A percentile compares a stretch with the other conserved stretches of the same genome.
phyloP scores from a whole-genome alignment of 2,888 invertebrate species.

The Allacma fusca region DNA sequence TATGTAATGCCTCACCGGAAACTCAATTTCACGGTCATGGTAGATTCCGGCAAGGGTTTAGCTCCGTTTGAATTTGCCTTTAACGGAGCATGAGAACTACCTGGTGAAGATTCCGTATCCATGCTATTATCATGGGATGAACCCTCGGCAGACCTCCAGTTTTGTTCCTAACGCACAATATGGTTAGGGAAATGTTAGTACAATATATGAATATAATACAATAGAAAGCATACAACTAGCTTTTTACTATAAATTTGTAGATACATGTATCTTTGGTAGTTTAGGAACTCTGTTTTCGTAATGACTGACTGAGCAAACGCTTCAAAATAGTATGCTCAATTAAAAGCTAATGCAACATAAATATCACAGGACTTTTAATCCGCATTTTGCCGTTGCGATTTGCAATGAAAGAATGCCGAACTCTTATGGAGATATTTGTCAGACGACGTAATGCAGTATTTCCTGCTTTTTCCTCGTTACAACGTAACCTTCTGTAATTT shows the following conservation, averaged over 20 bases:
- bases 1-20: slow-evolving; percentile 31
- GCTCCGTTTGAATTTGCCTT: neutral
- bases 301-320: too few relatives aligned
- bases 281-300: too few relatives aligned
- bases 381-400: too few relatives aligned
- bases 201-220: too few relatives aligned
- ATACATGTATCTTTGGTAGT: too few relatives aligned
- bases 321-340: too few relatives aligned
- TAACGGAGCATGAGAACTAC: neutral
- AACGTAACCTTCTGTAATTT: slow-evolving; percentile 1
- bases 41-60: neutral
- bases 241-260: too few relatives aligned
- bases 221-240: too few relatives aligned
- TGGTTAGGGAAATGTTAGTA: too few relatives aligned
- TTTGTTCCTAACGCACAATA: neutral
- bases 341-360: too few relatives aligned
- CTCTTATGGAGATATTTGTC: neutral
- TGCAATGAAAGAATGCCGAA: neutral
- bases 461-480: neutral
- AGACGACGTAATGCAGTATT: neutral
- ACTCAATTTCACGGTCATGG: slow-evolving; percentile 34
- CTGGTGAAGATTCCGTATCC: neutral
- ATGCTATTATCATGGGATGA: neutral
- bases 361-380: too few relatives aligned
- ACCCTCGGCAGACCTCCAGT: neutral